Percentiles rank a stretch among this genome's conserved stretches.
phyloP scores from a whole-genome alignment of 2,797 vertebrate genomes.

The Lepidocolaptes lacrymiger region DNA sequence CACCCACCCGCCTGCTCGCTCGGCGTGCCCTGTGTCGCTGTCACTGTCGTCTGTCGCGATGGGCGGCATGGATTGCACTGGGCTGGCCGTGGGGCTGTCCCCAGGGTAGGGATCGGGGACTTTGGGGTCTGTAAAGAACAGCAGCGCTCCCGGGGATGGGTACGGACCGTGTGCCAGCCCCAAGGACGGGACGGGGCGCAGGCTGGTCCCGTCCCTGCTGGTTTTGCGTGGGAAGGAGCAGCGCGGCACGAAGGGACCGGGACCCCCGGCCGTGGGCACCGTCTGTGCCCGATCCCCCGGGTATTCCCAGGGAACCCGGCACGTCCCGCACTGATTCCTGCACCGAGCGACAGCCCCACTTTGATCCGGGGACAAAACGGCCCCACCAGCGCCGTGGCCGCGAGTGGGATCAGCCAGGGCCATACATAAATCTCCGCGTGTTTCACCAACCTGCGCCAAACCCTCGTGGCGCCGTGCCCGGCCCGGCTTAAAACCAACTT shows the following conservation, averaged over 20 bases:
- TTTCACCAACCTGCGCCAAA: not conserved
- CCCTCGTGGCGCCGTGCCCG: not conserved
- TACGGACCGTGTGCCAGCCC: accelerated
- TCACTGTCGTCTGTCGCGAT: not conserved
- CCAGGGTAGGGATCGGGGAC: not conserved
- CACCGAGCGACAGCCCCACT: accelerated
- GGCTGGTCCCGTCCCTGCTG: not conserved
- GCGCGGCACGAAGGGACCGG: not conserved
- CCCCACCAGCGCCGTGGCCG: not conserved
- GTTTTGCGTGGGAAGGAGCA: not conserved
- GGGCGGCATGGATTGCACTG: not conserved
- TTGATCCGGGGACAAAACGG: not conserved
- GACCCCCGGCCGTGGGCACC: accelerated
- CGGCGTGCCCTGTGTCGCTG: not conserved
- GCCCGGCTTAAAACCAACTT: not conserved
- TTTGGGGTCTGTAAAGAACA: accelerated
- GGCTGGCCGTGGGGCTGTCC: not conserved
- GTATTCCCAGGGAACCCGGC: not conserved
- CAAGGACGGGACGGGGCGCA: not conserved
- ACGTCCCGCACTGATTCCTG: accelerated
- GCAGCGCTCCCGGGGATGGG: accelerated
- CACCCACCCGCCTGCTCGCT: not conserved
- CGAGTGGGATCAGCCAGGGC: not conserved
- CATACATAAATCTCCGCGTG: not conserved
- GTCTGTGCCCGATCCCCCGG: not conserved